A percentile compares a stretch with the other conserved stretches of the same genome.
These are phyloP conservation scores for Danio aesculapii DNA, from an alignment of 2,797 vertebrate genomes.

Conservation along the genomic window DNA sequence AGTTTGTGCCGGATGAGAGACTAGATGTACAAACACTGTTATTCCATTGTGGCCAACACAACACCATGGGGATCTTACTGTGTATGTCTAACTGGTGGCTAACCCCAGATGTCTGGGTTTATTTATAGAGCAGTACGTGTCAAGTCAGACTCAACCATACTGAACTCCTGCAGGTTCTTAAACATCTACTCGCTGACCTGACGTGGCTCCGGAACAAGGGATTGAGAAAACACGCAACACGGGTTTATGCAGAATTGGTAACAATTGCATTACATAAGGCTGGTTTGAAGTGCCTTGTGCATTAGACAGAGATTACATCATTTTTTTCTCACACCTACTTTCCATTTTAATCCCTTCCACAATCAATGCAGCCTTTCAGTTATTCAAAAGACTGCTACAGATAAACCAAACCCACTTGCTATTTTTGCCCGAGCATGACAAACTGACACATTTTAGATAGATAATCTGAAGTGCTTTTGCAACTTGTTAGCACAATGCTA, in stretches of 20 bases:
- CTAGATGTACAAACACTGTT: constrained; percentile 20
- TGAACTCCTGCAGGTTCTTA: constrained; percentile 27
- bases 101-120: constrained; percentile 54
- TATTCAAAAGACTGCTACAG: constrained; percentile 76
- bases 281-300: neutral
- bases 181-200: constrained; percentile 38
- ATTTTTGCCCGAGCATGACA: constrained; percentile 76
- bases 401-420: constrained; percentile 78
- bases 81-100: constrained; percentile 50
- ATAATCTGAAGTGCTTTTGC: too few relatives aligned
- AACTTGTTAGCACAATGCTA: neutral
- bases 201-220: neutral
- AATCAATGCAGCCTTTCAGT: constrained; percentile 69
- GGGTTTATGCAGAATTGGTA: neutral
- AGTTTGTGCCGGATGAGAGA: neutral
- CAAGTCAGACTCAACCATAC: constrained; percentile 30
- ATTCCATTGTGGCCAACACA: constrained; percentile 9
- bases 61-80: constrained; percentile 21
- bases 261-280: neutral
- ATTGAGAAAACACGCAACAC: neutral
- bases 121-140: constrained; percentile 52
- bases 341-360: constrained; percentile 46
- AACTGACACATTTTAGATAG: neutral
- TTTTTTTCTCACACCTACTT: constrained; percentile 43
- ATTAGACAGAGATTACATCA: neutral